Evolutionary conservation across 1,140 invertebrate species (phyloP).

Genomic region (Campodea augens): DNA sequence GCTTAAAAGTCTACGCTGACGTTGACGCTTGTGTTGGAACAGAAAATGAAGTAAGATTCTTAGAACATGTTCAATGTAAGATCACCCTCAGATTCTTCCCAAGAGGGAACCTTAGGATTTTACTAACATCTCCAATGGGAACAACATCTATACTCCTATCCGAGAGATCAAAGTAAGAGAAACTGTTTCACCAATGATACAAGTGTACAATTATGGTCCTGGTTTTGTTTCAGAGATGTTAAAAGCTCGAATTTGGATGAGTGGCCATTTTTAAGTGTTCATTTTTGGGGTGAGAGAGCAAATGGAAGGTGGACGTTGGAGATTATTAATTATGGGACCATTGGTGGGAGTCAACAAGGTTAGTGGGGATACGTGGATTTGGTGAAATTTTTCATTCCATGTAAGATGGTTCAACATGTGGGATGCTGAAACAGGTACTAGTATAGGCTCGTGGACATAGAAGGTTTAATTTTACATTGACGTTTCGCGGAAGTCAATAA

Average conservation of each 20-base stretch:
- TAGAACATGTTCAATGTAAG: constrained; percentile 86
- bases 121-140: constrained; percentile 72
- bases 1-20: constrained; percentile 46
- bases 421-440: constrained; percentile 25
- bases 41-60: constrained; percentile 66
- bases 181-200: too few relatives aligned
- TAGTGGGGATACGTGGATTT: constrained; percentile 77
- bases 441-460: constrained; percentile 25
- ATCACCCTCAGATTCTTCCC: constrained; percentile 75
- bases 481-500: constrained; percentile 36
- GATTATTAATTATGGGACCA: constrained; percentile 67
- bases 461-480: constrained; percentile 27
- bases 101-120: constrained; percentile 60
- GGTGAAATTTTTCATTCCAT: constrained; percentile 77
- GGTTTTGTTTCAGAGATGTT: constrained; percentile 70
- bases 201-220: too few relatives aligned
- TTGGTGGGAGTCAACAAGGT: constrained; percentile 61
- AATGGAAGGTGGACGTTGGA: constrained; percentile 81
- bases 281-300: constrained; percentile 89
- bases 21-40: constrained; percentile 67
- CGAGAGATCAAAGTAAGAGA: too few relatives aligned
- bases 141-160: constrained; percentile 73
- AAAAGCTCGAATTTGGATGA: constrained; percentile 84
- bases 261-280: constrained; percentile 93
- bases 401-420: constrained; percentile 50